Evolutionary conservation across 2,113 vertebrate species (phyloP), one percentile per base, ranked within the genome.

Genomic region (Lates calcarifer): DNA sequence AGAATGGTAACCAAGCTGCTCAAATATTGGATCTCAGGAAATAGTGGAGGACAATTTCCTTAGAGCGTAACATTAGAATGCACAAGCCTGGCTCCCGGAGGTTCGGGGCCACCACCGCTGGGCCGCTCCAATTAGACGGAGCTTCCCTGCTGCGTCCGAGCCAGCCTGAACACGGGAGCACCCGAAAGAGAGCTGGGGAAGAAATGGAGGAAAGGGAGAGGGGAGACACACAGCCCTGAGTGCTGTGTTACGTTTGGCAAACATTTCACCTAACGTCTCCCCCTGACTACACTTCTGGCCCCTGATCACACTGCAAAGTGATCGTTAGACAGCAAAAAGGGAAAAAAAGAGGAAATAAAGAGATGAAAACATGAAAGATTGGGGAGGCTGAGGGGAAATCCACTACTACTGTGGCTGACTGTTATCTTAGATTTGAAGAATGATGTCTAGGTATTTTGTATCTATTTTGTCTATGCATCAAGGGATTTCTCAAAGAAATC

Each of bases 11-110:
- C 83, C 90, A 82, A 93, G 61, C 93, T 49, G 90, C 94, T 94
- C 84, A 90, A 94, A 92, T 92, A 94, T 93, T 94, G 88, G 93
- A 95, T 94, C 94, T 96, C 96, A 97, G 97, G 96, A 98, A 98
- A 96, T 94, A 85, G 93, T 91, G 91, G 87, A 95, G 89, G 96
- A 96, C 96, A 96, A 95, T 95, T 96, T 98, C 96, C 96, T 96
- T 93, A 56, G 33, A 84, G 87, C 92, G 96, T 97, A 98, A 98
- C 94, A 79, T 94, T 96, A 97, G 97, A 97, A 95, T 89, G 94
- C 92, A 94, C 90, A 83, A 92, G 84, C 85, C 89, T 78, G 95
- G 94, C 95, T 96, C 95, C 94, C 86, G 90, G 93, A 90, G 94
- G 87, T 93, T 92, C 79, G 90, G 95, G 92, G 94, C 94, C 94